Percentiles rank a stretch among this genome's conserved stretches.
Evolutionary conservation across 1,140 invertebrate genomes (phyloP).

Genomic region (Eriocheir sinensis): DNA sequence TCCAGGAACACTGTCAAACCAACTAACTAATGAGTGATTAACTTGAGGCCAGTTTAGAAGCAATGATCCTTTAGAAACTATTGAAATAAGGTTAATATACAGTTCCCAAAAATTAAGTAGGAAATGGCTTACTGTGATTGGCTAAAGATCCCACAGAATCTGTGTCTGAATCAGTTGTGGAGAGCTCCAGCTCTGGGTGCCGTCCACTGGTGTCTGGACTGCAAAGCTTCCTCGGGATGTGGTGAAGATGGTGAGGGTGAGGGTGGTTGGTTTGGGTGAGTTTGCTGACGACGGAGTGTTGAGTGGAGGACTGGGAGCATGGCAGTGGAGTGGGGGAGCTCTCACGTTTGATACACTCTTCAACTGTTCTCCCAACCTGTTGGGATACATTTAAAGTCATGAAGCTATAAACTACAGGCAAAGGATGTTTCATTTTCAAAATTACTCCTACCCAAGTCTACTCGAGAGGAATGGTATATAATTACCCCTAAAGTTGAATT

Average conservation of each 20-base stretch:
- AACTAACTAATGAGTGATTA: no score
- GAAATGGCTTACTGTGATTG: conserved; percentile 63
- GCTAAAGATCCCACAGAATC: conserved; percentile 66
- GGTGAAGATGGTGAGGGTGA: not conserved
- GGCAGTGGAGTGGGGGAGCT: conserved; percentile 8
- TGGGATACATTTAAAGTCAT: not conserved
- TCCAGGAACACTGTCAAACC: no score
- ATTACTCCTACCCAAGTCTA: no score
- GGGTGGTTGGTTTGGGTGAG: conserved; percentile 23
- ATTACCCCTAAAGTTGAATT: no score
- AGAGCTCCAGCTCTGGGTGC: conserved; percentile 70
- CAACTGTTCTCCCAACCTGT: conserved; percentile 22
- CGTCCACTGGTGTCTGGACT: conserved; percentile 70
- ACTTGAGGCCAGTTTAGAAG: no score
- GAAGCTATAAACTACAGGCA: no score
- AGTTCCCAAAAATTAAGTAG: not conserved
- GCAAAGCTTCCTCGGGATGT: conserved; percentile 44
- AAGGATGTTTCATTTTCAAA: no score
- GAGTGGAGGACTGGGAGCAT: conserved; percentile 38
- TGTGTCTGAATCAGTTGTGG: conserved; percentile 74
- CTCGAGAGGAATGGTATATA: no score
- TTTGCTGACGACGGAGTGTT: not conserved
- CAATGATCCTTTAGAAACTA: no score
- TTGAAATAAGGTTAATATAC: no score
- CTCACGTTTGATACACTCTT: conserved; percentile 70